phyloP scores from a whole-genome alignment of 2,797 vertebrate species.

The Coranthus polyacanthus region DNA sequence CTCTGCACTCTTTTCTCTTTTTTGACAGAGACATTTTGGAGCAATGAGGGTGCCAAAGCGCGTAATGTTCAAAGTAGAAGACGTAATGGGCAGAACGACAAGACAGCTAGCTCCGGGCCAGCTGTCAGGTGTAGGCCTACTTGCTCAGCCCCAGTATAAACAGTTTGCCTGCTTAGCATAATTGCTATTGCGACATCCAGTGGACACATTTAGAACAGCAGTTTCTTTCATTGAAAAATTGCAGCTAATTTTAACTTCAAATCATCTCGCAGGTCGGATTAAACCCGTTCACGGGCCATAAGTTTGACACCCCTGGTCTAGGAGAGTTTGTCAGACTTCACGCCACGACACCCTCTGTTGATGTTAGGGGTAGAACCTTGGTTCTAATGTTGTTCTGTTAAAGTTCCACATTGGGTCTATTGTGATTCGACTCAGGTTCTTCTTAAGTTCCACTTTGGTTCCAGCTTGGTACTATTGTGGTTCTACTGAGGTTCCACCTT shows the following conservation, averaged over 20 bases:
- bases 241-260: background rate
- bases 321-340: too few species aligned
- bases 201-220: constrained; percentile 8
- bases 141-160: constrained; percentile 1
- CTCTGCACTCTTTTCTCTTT: background rate
- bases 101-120: too few species aligned
- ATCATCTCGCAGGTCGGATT: constrained; percentile 1
- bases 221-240: constrained; percentile 7
- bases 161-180: constrained; percentile 3
- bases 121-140: background rate
- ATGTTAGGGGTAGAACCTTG: too few species aligned
- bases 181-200: background rate
- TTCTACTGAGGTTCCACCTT: too few species aligned
- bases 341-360: too few species aligned
- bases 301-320: background rate
- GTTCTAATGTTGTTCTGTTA: too few species aligned
- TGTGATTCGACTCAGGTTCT: too few species aligned
- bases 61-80: constrained; percentile 1
- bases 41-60: background rate
- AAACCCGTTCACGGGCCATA: too few species aligned
- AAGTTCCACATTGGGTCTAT: too few species aligned
- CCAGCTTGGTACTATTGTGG: too few species aligned
- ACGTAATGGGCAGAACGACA: constrained; percentile 1
- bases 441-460: too few species aligned
- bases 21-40: constrained; percentile 1